These are phyloP conservation scores for Drosophila pseudoananassae DNA, from an alignment of 1,140 invertebrate species.

Conservation along the genomic window DNA sequence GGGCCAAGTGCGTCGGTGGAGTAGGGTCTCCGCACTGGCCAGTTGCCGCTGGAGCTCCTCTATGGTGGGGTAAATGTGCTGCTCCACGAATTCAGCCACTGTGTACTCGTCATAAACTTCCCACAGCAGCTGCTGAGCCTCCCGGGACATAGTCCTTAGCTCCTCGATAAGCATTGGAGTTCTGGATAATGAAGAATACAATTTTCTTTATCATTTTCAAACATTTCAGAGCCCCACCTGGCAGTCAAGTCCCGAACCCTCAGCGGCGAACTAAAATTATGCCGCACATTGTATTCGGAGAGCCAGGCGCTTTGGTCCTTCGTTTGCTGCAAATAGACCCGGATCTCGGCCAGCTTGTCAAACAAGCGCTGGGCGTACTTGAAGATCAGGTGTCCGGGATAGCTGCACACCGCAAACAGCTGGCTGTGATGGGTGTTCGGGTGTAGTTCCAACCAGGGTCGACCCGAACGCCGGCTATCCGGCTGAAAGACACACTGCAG, in stretches of 20 bases:
- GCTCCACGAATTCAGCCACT: constrained; percentile 90
- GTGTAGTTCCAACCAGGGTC: constrained; percentile 78
- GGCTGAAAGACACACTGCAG: constrained; percentile 86
- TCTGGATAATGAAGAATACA: background rate
- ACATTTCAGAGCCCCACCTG: constrained; percentile 76
- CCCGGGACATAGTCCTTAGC: constrained; percentile 86
- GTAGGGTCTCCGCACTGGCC: constrained; percentile 80
- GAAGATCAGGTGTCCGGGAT: constrained; percentile 87
- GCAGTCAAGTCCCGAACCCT: constrained; percentile 89
- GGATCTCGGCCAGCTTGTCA: constrained; percentile 85
- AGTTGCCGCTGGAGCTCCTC: constrained; percentile 84
- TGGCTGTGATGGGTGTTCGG: constrained; percentile 73
- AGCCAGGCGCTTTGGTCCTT: constrained; percentile 87
- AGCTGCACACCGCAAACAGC: constrained; percentile 78
- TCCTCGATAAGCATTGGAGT: constrained; percentile 87
- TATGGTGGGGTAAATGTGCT: constrained; percentile 85
- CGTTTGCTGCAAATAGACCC: constrained; percentile 82
- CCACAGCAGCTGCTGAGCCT: constrained; percentile 87
- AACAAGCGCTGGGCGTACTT: constrained; percentile 86
- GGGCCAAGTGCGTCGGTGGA: constrained; percentile 80
- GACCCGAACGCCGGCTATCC: constrained; percentile 77
- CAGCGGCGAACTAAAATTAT: constrained; percentile 90
- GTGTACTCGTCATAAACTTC: constrained; percentile 90
- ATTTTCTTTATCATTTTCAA: background rate
- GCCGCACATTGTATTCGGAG: constrained; percentile 91